Evolutionary conservation across 2,797 vertebrate species (phyloP).

Genomic region (Lepilemur septentrionalis): DNA sequence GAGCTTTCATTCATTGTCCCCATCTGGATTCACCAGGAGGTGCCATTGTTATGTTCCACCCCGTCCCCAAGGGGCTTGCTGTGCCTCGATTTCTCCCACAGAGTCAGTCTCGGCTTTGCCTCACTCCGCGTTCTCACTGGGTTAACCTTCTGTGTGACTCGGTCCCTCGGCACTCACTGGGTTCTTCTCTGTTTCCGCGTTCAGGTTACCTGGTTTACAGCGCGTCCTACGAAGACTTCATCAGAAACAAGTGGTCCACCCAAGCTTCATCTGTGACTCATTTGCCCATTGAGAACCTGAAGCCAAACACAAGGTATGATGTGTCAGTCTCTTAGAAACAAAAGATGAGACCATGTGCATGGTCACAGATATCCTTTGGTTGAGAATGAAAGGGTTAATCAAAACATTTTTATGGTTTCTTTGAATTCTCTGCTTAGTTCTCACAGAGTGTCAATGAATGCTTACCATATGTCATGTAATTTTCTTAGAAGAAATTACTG

Average conservation of each 20-base stretch:
- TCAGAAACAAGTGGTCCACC: constrained; percentile 96
- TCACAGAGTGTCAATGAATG: background rate
- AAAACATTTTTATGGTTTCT: background rate
- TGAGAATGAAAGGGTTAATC: background rate
- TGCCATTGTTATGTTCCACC: fast-evolving
- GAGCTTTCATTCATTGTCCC: background rate
- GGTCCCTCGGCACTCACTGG: background rate
- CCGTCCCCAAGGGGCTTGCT: fast-evolving
- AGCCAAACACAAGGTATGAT: constrained; percentile 95
- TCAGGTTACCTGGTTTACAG: constrained; percentile 97
- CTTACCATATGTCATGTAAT: fast-evolving
- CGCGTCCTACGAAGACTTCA: constrained; percentile 96
- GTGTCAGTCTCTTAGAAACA: background rate
- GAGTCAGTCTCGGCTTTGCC: background rate
- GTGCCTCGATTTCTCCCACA: background rate
- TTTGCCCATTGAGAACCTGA: constrained; percentile 97
- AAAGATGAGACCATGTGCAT: too few species aligned
- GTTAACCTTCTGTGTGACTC: background rate
- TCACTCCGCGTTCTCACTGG: background rate
- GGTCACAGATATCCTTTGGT: background rate
- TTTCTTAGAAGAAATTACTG: background rate
- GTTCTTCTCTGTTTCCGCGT: background rate
- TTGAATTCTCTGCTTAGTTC: background rate
- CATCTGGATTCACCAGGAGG: background rate
- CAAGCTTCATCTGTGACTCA: constrained; percentile 90